A percentile compares a stretch with the other conserved stretches of the same genome.
Conservation (phyloP, 2,888 invertebrate genomes). For the Nomada goodeniana region DNA sequence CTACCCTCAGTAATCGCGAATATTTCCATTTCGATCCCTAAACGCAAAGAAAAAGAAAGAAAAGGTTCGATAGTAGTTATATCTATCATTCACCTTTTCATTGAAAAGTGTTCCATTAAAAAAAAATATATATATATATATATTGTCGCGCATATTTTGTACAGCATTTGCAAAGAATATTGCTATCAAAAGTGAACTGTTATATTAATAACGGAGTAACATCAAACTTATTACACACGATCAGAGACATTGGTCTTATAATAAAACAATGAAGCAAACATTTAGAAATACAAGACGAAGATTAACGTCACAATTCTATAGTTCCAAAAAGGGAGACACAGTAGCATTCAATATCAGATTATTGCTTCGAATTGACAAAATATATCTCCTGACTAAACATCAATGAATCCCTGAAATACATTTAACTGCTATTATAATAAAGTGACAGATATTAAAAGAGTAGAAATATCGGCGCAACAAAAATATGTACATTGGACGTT, state of each 20-base stretch:
- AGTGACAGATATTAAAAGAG: not conserved
- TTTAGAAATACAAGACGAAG: not conserved
- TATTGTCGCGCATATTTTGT: too few relatives aligned
- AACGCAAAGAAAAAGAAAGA: slow-evolving; percentile 23
- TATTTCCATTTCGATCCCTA: slow-evolving; percentile 94
- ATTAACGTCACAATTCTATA: not conserved
- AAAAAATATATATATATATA: too few relatives aligned
- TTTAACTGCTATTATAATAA: too few relatives aligned
- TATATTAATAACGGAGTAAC: too few relatives aligned
- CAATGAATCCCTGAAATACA: too few relatives aligned
- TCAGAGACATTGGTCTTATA: not conserved
- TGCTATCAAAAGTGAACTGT: too few relatives aligned
- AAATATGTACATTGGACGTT: too few relatives aligned
- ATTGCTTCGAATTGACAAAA: not conserved
- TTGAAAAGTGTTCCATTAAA: not conserved
- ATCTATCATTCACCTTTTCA: not conserved
- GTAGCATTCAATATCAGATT: not conserved
- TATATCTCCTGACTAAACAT: not conserved
- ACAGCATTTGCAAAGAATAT: too few relatives aligned
- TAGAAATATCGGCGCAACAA: not conserved
- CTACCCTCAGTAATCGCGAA: slow-evolving; percentile 95
- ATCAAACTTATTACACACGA: too few relatives aligned
- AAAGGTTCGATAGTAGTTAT: not conserved
- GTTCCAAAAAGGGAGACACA: too few relatives aligned
- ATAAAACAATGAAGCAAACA: not conserved